phyloP scores from a whole-genome alignment of 1,140 invertebrate species.

The Belonocnema kinseyi region DNA sequence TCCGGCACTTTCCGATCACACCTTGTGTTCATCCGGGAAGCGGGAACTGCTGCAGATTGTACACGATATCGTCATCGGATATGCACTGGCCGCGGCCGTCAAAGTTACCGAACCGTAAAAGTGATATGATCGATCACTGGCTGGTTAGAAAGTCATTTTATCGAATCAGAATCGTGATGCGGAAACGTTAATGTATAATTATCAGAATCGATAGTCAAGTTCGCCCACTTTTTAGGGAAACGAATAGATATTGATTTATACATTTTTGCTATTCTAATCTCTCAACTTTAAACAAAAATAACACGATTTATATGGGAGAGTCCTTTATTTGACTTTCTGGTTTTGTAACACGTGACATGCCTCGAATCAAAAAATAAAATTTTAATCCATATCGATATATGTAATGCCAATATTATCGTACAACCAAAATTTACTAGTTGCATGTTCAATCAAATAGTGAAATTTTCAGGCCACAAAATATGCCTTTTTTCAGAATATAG shows the following conservation, averaged over 20 bases:
- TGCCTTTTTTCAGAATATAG: too few species aligned
- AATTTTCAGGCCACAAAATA: too few species aligned
- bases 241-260: not conserved
- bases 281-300: too few species aligned
- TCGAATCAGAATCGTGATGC: not conserved
- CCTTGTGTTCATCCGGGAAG: not conserved
- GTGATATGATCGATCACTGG: conserved; percentile 30
- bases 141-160: conserved; percentile 21
- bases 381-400: too few species aligned
- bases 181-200: conserved; percentile 18
- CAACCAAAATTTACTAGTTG: too few species aligned
- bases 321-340: too few species aligned
- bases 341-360: too few species aligned
- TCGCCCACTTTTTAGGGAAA: not conserved
- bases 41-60: not conserved
- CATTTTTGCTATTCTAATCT: conserved; percentile 16
- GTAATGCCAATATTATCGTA: too few species aligned
- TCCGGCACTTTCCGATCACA: conserved; percentile 30
- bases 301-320: too few species aligned
- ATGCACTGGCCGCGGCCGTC: not conserved
- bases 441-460: too few species aligned
- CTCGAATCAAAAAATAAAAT: too few species aligned
- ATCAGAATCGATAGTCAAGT: conserved; percentile 11
- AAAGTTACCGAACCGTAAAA: conserved; percentile 20
- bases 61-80: conserved; percentile 17